phyloP scores from a whole-genome alignment of 2,113 vertebrate genomes.

The Larimichthys crocea region DNA sequence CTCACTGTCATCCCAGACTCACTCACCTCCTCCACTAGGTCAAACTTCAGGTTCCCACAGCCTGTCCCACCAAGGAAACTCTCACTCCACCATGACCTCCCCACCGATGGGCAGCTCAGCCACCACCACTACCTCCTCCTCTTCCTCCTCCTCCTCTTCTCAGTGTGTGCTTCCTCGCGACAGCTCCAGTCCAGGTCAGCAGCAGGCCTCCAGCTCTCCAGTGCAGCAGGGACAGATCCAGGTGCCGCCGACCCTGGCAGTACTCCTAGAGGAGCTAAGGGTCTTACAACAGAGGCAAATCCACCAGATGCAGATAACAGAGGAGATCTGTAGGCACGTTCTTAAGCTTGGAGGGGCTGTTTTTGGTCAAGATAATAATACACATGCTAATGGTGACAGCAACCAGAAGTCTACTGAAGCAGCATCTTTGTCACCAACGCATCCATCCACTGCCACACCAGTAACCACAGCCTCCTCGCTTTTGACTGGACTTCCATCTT shows the following conservation, averaged over 20 bases:
- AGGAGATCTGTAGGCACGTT: constrained; percentile 93
- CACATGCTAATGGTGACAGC: constrained; percentile 67
- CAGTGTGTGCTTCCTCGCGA: constrained; percentile 71
- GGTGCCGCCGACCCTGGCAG: constrained; percentile 83
- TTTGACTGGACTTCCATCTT: constrained; percentile 75
- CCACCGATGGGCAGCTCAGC: constrained; percentile 85
- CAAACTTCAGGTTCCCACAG: constrained; percentile 72
- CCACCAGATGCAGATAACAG: constrained; percentile 96
- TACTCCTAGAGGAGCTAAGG: constrained; percentile 91
- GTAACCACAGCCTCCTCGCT: constrained; percentile 68
- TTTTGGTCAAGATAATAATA: constrained; percentile 81
- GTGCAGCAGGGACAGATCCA: constrained; percentile 72
- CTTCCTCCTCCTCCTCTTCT: constrained; percentile 79
- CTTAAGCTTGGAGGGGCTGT: constrained; percentile 87
- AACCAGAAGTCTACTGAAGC: constrained; percentile 64
- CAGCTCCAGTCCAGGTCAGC: constrained; percentile 81
- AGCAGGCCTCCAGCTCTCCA: constrained; percentile 76
- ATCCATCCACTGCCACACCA: constrained; percentile 67
- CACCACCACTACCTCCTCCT: constrained; percentile 83
- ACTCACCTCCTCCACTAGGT: constrained; percentile 79
- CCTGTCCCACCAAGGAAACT: constrained; percentile 73
- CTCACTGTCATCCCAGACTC: constrained; percentile 83
- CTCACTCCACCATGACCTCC: constrained; percentile 85
- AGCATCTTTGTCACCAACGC: constrained; percentile 73
- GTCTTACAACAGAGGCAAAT: constrained; percentile 93